Percentiles rank a stretch among this genome's conserved stretches.
Evolutionary conservation across 2,888 invertebrate genomes (phyloP).

Genomic region (Tetragnatha montana): DNA sequence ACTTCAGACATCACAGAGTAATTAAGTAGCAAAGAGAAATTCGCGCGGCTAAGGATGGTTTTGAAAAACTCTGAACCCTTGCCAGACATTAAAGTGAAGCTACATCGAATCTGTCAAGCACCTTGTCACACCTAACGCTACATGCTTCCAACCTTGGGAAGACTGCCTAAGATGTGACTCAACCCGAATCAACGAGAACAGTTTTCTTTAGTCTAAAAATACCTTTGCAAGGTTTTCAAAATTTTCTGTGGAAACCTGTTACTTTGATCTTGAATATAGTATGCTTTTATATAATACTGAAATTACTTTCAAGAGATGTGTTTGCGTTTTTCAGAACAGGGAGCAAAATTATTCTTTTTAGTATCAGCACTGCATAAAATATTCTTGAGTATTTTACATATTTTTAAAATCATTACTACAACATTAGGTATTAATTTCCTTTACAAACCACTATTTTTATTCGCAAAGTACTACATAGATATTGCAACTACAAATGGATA

Average conservation of each 20-base stretch:
- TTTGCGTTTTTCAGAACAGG: too few species aligned
- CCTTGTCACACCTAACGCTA: constrained; percentile 54
- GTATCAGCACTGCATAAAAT: too few species aligned
- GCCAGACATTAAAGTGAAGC: constrained; percentile 27
- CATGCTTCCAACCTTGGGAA: constrained; percentile 54
- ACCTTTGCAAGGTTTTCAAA: constrained; percentile 24
- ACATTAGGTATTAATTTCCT: too few species aligned
- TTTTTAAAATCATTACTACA: too few species aligned
- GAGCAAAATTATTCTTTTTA: too few species aligned
- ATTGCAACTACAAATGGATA: too few species aligned
- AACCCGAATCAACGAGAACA: constrained; percentile 22
- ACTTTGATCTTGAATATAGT: constrained; percentile 21
- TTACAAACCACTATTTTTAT: too few species aligned
- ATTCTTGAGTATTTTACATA: too few species aligned
- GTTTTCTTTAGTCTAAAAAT: constrained; percentile 59
- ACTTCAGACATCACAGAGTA: constrained; percentile 16
- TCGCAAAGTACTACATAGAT: too few species aligned
- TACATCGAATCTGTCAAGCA: constrained; percentile 33
- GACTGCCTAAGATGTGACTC: constrained; percentile 52
- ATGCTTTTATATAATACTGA: too few species aligned
- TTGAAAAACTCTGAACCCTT: constrained; percentile 18
- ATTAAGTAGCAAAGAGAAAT: constrained; percentile 8
- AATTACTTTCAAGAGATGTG: not conserved
- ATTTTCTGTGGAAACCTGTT: constrained; percentile 21
- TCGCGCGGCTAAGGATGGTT: constrained; percentile 26